Base-by-base conservation (phyloP, 2,888 invertebrate species). In the Automeris io region DNA sequence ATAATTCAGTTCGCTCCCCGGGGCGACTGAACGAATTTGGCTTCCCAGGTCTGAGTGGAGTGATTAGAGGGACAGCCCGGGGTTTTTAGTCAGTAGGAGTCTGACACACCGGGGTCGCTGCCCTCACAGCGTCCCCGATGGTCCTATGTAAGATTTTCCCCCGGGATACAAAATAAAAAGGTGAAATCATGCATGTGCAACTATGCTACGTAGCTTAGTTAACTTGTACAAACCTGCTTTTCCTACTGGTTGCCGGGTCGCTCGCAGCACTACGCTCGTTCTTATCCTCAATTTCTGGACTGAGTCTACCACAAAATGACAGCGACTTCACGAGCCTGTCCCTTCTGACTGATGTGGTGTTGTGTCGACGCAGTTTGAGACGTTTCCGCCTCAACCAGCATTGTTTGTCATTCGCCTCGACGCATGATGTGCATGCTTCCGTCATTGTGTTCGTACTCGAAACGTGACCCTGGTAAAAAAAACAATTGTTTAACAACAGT, bases 281-380 rank as follows among this genome's bases (percentile, higher is more conserved):
- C 51, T 82, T 89, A 49, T 88, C 88, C 50, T 89, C 90, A 18
- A 88, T 85, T 51, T 89, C 87, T 1, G 88, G 81, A 35, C 87
- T 86, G 39, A 89, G 77, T 41, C 90, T 87, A 9, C 92, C 91
- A 37, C 92, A 91, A 76, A 93, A 92, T 5, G 93, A 92, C 26
- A 91, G 90, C 0, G 93, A 93, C 76, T 94, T 94, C 11, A 93
- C 90, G 35, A 93, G 69, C 24, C 88, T 77, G 43, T 88, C 85
- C 7, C 80, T 54, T 5, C 78, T 46, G 2, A 54, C 52, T 0
- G 57, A 47, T 32, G 71, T 67, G 45, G 68, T 74, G 52, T 69
- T 71, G 35, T 72, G 64, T 2, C 72, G 54, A 0, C 82, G 64
- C 2, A 82, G 53, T 41, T 82, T 82, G 18, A 81, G 59, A 2